Conservation (phyloP, 2,113 vertebrate genomes). For the Turnix velox region DNA sequence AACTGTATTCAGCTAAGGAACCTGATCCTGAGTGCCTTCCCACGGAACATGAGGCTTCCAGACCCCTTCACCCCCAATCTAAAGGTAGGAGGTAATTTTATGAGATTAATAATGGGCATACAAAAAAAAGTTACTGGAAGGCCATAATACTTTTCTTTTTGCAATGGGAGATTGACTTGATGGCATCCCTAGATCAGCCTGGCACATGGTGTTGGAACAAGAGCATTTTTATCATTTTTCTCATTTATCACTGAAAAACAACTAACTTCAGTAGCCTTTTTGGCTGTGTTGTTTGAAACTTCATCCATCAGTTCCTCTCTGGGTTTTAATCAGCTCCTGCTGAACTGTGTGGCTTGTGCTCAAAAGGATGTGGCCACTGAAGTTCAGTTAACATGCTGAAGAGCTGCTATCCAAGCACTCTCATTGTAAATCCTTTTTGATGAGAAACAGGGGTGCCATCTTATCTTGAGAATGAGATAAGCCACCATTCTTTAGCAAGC, state of each 20-base stretch:
- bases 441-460: not conserved
- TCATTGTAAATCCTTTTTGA: not conserved
- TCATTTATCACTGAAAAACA: not conserved
- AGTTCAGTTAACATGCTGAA: not conserved
- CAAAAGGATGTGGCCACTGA: not conserved
- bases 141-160: not conserved
- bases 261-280: not conserved
- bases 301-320: not conserved
- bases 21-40: conserved; percentile 99
- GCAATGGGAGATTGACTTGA: not conserved
- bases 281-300: not conserved
- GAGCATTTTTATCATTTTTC: not conserved
- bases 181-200: not conserved
- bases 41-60: conserved; percentile 99
- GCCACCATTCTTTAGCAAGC: not conserved
- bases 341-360: not conserved
- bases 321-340: not conserved
- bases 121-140: no score
- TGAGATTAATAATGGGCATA: not conserved
- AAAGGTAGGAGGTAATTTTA: conserved; percentile 77
- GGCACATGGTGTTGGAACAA: not conserved
- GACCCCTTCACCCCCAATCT: conserved; percentile 98
- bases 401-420: not conserved
- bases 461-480: not conserved
- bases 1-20: conserved; percentile 99